Evolutionary conservation across 1,140 invertebrate species (phyloP), one percentile per base, ranked within the genome.

Genomic region (Drosophila ogumai): DNA sequence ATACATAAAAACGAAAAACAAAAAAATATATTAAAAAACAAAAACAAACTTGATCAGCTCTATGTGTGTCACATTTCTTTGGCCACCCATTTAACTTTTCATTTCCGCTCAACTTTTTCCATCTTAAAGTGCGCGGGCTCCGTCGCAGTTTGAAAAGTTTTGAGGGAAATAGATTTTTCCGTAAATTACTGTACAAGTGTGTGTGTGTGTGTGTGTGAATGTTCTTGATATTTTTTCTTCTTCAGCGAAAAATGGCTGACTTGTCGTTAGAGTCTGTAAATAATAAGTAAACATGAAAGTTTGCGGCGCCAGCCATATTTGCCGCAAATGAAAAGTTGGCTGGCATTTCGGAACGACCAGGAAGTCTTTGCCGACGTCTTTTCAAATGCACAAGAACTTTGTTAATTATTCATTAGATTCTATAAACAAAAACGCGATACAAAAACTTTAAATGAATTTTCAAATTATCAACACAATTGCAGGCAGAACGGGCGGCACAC

Each of bases 401-500:
- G 85, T 90, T 90, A 90, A 90, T 90, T 90, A 90, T 90, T 90
- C 81, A 90, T 90, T 90, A 90, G 85, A 90, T 90, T 90, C 85
- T 90, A 90, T 90, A 90, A 90, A 90, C 85, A 90, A 90, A 87
- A 90, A 90, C 85, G 85, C 85, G 86, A 90, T 90, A 90, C 86
- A 90, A 90, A 90, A 90, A 90, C 85, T 90, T 90, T 90, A 90
- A 90, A 90, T 90, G 86, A 90, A 90, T 90, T 90, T 90, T 90
- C 86, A 90, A 90, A 90, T 90, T 90, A 90, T 90, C 85, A 90
- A 90, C 85, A 90, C 85, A 90, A 90, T 90, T 90, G 85, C 85
- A 90, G 85, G 78, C 85, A 90, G 86, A 90, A 90, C 81, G 74
- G 73, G 78, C 61, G 54, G 43, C 44, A 63, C 44, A 55, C 32